Conservation (phyloP, 2,888 invertebrate genomes). For the Eristalinus aeneus region DNA sequence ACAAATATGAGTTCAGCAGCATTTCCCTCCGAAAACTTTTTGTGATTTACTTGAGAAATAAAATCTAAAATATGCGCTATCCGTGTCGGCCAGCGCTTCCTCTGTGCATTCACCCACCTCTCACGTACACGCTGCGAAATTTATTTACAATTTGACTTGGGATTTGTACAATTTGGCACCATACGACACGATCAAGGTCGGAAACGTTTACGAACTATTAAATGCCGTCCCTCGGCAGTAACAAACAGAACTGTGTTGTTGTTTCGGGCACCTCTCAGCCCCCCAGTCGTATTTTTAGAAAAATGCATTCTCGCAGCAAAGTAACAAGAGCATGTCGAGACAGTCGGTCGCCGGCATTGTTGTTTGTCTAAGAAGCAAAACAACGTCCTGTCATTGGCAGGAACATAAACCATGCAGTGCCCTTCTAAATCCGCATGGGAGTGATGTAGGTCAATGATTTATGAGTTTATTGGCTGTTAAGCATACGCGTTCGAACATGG, state of each 20-base stretch:
- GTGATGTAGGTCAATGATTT: neutral
- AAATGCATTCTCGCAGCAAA: neutral
- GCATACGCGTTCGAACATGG: neutral
- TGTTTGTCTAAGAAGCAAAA: neutral
- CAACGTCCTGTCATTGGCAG: neutral
- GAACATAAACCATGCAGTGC: neutral
- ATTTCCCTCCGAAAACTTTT: neutral
- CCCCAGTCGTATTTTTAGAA: constrained; percentile 16
- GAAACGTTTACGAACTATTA: constrained; percentile 21
- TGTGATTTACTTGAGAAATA: neutral
- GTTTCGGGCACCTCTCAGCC: neutral
- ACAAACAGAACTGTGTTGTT: constrained; percentile 30
- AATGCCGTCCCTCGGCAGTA: constrained; percentile 25
- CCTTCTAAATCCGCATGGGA: neutral
- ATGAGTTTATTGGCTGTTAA: neutral
- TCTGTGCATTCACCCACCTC: neutral
- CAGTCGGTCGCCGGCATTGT: constrained; percentile 24
- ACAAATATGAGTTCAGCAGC: neutral
- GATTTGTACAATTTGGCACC: constrained; percentile 18
- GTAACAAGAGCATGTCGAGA: constrained; percentile 16
- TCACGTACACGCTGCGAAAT: neutral
- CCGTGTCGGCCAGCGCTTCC: neutral
- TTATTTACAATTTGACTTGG: constrained; percentile 23
- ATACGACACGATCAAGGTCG: constrained; percentile 11
- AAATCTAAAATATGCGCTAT: neutral